Conservation (phyloP, 1,140 invertebrate species). For the Mactra quadrangularis region DNA sequence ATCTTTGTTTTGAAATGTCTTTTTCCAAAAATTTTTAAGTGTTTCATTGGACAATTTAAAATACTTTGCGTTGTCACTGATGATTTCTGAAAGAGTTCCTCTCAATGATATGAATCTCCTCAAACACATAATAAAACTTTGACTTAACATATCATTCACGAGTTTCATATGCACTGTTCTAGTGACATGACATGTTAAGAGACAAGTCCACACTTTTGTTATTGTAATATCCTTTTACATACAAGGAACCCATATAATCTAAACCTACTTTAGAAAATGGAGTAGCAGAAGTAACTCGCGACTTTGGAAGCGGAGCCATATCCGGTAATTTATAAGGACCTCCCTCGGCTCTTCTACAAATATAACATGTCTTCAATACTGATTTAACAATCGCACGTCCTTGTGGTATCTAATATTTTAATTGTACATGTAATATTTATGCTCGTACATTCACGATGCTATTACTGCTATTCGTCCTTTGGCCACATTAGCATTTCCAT, state of each 20-base stretch:
- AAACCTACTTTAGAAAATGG: constrained; percentile 10
- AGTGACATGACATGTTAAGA: too few relatives aligned
- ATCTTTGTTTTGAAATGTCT: background rate
- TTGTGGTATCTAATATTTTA: constrained; percentile 33
- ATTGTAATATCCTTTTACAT: background rate
- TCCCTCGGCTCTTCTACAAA: constrained; percentile 10
- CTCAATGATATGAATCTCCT: constrained; percentile 21
- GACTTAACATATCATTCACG: constrained; percentile 23
- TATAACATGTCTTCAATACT: constrained; percentile 12
- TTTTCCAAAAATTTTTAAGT: background rate
- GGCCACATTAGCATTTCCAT: too few relatives aligned
- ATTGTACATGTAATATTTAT: too few relatives aligned
- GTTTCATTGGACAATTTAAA: constrained; percentile 8
- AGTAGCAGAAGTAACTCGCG: background rate
- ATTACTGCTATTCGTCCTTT: too few relatives aligned
- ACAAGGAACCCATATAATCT: constrained; percentile 19
- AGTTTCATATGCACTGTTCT: constrained; percentile 34
- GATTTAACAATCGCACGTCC: constrained; percentile 14
- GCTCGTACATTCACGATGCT: too few relatives aligned
- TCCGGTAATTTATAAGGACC: constrained; percentile 7
- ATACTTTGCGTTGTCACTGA: constrained; percentile 29
- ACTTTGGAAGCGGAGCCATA: constrained; percentile 23
- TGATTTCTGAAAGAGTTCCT: constrained; percentile 16
- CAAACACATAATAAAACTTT: constrained; percentile 3
- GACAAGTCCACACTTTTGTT: constrained; percentile 14